phyloP scores from a whole-genome alignment of 2,888 invertebrate species.

The Eretmocerus hayati region DNA sequence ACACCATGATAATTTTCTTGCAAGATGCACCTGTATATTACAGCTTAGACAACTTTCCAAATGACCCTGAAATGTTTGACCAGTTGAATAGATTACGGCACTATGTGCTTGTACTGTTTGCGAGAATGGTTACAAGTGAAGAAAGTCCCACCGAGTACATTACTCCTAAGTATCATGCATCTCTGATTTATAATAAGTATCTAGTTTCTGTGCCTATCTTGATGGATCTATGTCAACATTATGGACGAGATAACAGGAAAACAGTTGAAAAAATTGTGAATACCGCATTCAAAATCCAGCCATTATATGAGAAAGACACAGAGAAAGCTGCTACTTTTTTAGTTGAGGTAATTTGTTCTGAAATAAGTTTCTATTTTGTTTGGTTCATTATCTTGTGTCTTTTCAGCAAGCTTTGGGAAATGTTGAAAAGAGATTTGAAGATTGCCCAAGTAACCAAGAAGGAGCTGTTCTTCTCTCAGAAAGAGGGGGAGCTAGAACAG shows the following conservation, averaged over 20 bases:
- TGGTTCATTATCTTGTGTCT: not conserved
- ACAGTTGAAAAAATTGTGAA: conserved; percentile 59
- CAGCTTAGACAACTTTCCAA: conserved; percentile 46
- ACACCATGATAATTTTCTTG: conserved; percentile 63
- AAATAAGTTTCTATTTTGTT: not conserved
- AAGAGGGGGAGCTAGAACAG: conserved; percentile 19
- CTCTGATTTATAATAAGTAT: conserved; percentile 70
- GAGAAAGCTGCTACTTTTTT: conserved; percentile 23
- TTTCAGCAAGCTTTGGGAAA: conserved; percentile 40
- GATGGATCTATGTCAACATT: conserved; percentile 69
- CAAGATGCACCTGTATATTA: conserved; percentile 68
- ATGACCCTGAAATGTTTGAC: conserved; percentile 47
- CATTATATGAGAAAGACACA: conserved; percentile 51
- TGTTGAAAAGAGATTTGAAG: conserved; percentile 37
- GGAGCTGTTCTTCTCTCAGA: conserved; percentile 32
- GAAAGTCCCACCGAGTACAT: conserved; percentile 57
- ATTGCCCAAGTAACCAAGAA: conserved; percentile 28
- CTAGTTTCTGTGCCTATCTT: conserved; percentile 77
- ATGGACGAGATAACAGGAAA: conserved; percentile 59
- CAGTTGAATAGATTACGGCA: conserved; percentile 54
- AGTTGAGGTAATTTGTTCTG: conserved; percentile 24
- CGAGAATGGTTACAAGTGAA: conserved; percentile 71
- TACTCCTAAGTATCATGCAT: conserved; percentile 58
- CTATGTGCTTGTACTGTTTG: conserved; percentile 62
- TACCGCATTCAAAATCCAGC: conserved; percentile 60